phyloP scores from a whole-genome alignment of 1,140 invertebrate species.

The Zelostemma sp. region DNA sequence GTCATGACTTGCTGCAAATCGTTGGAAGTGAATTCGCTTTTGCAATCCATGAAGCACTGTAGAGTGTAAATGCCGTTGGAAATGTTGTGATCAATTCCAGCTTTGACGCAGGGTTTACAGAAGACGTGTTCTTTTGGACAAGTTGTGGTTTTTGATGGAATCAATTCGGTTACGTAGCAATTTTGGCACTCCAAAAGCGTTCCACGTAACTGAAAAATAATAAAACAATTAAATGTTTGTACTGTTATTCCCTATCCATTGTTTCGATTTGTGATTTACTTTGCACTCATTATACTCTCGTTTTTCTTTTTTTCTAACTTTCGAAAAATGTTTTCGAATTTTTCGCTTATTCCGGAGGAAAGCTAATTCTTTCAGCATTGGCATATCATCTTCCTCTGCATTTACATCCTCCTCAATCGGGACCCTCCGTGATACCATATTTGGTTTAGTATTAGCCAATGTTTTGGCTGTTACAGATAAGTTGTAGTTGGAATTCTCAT shows the following conservation, averaged over 20 bases:
- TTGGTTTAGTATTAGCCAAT: not conserved
- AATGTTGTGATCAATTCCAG: slow-evolving; percentile 66
- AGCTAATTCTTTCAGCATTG: not conserved
- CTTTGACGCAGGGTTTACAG: slow-evolving; percentile 71
- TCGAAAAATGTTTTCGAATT: not conserved
- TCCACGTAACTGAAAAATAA: slow-evolving; percentile 44
- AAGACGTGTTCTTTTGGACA: slow-evolving; percentile 71
- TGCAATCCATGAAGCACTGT: slow-evolving; percentile 65
- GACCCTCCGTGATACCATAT: not conserved
- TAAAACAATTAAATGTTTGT: not conserved
- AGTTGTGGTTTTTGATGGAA: slow-evolving; percentile 68
- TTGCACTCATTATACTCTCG: not conserved
- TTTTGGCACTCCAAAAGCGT: slow-evolving; percentile 64
- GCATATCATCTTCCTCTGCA: not conserved
- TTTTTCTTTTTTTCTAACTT: not conserved
- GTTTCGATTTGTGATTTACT: no score
- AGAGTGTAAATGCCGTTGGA: slow-evolving; percentile 68
- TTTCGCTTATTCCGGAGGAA: not conserved
- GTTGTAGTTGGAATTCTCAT: slow-evolving; percentile 62
- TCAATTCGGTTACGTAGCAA: slow-evolving; percentile 71
- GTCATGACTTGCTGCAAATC: slow-evolving; percentile 61
- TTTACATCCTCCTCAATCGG: no score
- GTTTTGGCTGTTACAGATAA: not conserved
- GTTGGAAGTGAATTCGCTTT: slow-evolving; percentile 56
- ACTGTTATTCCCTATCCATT: not conserved